These are phyloP conservation scores for Hesperia comma DNA, from an alignment of 2,888 invertebrate species.

Conservation along the genomic window DNA sequence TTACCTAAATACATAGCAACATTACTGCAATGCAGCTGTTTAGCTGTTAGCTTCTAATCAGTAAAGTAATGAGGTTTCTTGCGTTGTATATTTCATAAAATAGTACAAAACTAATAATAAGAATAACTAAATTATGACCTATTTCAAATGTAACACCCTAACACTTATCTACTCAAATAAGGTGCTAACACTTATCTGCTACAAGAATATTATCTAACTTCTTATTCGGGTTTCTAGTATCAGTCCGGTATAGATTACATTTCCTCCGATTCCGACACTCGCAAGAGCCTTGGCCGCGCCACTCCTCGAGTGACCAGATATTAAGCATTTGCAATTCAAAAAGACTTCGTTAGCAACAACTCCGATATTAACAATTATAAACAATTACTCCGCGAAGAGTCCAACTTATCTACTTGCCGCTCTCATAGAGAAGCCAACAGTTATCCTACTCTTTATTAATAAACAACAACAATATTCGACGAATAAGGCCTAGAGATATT, in stretches of 20 bases:
- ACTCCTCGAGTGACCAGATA: not conserved
- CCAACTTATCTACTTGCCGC: conserved; percentile 23
- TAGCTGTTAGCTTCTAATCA: conserved; percentile 27
- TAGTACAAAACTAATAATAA: conserved; percentile 28
- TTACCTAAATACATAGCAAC: conserved; percentile 24
- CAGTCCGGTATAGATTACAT: conserved; percentile 17
- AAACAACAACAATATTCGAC: conserved; percentile 69
- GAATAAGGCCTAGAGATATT: conserved; percentile 62
- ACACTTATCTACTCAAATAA: conserved; percentile 7
- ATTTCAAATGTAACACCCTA: conserved; percentile 11
- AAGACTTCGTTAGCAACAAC: conserved; percentile 13
- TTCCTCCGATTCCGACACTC: not conserved
- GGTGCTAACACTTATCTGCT: conserved; percentile 30
- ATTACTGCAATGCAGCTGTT: conserved; percentile 21
- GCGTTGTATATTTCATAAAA: conserved; percentile 35
- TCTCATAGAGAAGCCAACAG: conserved; percentile 57
- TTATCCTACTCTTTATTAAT: conserved; percentile 54
- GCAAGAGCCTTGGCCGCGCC: not conserved
- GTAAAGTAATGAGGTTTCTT: conserved; percentile 36
- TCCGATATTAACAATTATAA: conserved; percentile 18
- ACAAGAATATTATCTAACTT: conserved; percentile 15
- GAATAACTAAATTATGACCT: conserved; percentile 24
- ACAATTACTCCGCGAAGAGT: conserved; percentile 4
- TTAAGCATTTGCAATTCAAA: conserved; percentile 6
- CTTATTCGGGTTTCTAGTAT: conserved; percentile 35